These are phyloP conservation scores for Monochamus saltuarius DNA, from an alignment of 1,140 invertebrate species.

Conservation along the genomic window DNA sequence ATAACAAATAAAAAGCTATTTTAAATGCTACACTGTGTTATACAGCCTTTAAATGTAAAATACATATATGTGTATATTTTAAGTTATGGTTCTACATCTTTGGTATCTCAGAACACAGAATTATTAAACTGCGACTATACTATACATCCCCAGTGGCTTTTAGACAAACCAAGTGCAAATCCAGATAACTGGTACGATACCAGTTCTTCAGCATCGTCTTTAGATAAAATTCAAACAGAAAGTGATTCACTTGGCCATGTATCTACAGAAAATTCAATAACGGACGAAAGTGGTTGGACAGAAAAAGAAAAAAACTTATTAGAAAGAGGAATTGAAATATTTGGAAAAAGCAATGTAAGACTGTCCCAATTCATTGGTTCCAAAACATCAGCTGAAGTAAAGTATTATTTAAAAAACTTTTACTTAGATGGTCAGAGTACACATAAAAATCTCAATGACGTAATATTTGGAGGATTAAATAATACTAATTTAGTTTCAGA, in stretches of 20 bases:
- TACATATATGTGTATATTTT: no score
- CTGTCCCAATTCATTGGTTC: constrained; percentile 66
- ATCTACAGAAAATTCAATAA: constrained; percentile 45
- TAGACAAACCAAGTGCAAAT: constrained; percentile 59
- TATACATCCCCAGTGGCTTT: constrained; percentile 66
- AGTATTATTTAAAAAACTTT: constrained; percentile 55
- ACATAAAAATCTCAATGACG: constrained; percentile 18
- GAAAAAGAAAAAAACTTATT: constrained; percentile 61
- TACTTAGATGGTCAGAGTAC: constrained; percentile 35
- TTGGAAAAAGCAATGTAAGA: constrained; percentile 63
- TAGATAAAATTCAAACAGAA: constrained; percentile 24
- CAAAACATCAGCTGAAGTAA: constrained; percentile 63
- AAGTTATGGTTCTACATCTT: constrained; percentile 36
- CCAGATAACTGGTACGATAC: constrained; percentile 49
- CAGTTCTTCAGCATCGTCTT: constrained; percentile 8
- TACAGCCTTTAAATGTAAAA: no score
- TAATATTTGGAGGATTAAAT: constrained; percentile 6
- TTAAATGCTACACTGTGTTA: no score
- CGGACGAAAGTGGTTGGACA: constrained; percentile 55
- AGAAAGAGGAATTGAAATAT: constrained; percentile 62
- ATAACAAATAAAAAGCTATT: no score
- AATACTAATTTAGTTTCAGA: constrained; percentile 23
- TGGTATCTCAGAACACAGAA: constrained; percentile 57
- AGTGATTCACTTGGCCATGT: constrained; percentile 26
- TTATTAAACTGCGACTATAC: constrained; percentile 61